Conservation (phyloP, 2,888 invertebrate species). For the Heliconius charithonia region DNA sequence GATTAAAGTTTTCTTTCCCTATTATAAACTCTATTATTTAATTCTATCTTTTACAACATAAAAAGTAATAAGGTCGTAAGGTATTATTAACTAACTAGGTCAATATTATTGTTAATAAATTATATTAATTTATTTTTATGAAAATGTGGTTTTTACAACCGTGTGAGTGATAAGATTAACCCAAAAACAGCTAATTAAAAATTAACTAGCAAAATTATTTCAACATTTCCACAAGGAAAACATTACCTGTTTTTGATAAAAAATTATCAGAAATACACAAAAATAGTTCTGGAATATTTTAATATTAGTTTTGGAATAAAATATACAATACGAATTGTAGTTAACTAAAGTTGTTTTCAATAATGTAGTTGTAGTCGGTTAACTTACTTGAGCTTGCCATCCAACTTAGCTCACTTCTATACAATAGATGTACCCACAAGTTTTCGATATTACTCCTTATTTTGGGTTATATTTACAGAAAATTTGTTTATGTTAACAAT, state of each 20-base stretch:
- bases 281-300: too few relatives aligned
- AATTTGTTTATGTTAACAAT: background rate
- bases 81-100: too few relatives aligned
- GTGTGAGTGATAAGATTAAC: background rate
- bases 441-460: conserved; percentile 21
- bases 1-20: too few relatives aligned
- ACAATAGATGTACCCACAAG: background rate
- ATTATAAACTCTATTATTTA: too few relatives aligned
- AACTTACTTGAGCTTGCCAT: background rate
- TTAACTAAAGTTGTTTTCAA: conserved; percentile 1
- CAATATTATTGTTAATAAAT: too few relatives aligned
- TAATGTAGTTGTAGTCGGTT: background rate
- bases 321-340: conserved; percentile 9
- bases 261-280: background rate
- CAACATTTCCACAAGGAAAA: background rate
- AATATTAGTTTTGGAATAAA: background rate
- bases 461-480: conserved; percentile 1
- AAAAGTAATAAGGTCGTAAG: too few relatives aligned
- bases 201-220: background rate
- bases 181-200: background rate
- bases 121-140: background rate
- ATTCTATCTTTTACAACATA: too few relatives aligned
- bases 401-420: background rate
- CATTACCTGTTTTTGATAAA: background rate
- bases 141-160: background rate